phyloP scores from a whole-genome alignment of 1,140 invertebrate genomes.

The Globodera ellingtonae region DNA sequence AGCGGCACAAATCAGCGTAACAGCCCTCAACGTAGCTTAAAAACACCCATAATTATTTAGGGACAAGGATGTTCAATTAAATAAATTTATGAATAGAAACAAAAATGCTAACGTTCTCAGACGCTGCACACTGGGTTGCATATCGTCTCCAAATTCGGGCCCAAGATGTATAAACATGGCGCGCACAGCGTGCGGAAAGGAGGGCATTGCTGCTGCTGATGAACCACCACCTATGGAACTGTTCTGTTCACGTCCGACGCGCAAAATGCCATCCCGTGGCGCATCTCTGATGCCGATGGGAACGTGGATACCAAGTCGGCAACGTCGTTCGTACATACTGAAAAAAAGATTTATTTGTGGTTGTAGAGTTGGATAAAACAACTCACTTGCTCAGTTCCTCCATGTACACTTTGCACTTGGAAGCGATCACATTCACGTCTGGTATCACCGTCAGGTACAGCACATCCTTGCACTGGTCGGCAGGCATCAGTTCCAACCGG shows the following conservation, averaged over 20 bases:
- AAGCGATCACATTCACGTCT: conserved; percentile 81
- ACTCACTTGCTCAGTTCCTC: conserved; percentile 66
- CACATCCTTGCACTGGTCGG: conserved; percentile 85
- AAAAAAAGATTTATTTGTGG: conserved; percentile 6
- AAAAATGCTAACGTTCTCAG: not conserved
- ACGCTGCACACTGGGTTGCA: not conserved
- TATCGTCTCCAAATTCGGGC: not conserved
- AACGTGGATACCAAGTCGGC: conserved; percentile 83
- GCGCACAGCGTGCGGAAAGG: not conserved
- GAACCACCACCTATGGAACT: not conserved
- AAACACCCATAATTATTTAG: not conserved
- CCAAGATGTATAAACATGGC: conserved; percentile 32
- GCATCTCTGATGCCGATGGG: conserved; percentile 73
- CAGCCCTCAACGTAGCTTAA: conserved; percentile 35
- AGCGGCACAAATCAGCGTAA: conserved; percentile 22
- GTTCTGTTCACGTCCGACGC: conserved; percentile 69
- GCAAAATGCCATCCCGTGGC: conserved; percentile 82
- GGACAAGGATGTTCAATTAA: not conserved
- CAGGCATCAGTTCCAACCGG: conserved; percentile 77
- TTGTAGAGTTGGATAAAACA: not conserved
- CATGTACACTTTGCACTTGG: conserved; percentile 67
- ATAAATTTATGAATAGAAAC: not conserved
- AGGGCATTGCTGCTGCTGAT: not conserved
- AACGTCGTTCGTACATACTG: conserved; percentile 66
- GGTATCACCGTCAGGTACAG: conserved; percentile 91